A percentile compares a stretch with the other conserved stretches of the same genome.
These are phyloP conservation scores for Pseudorhiza aurosa DNA, from an alignment of 30 jellyfish, hydroid and myxozoan genomes.

Conservation along the genomic window DNA sequence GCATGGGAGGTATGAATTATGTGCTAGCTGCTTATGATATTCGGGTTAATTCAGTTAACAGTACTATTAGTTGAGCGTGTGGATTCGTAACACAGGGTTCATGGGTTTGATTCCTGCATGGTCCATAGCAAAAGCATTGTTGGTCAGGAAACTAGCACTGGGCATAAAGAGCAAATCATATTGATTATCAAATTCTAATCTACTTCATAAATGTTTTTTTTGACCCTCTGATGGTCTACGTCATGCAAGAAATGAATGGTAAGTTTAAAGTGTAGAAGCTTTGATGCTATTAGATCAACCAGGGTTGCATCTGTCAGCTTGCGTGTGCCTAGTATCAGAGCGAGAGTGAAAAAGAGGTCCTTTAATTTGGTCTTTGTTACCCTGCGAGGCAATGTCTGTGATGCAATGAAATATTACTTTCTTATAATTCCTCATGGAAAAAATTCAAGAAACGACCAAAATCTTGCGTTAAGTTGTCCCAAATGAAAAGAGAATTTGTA, in stretches of 20 bases:
- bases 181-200: too few relatives aligned
- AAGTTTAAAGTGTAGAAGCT: constrained; percentile 23
- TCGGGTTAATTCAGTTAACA: too few relatives aligned
- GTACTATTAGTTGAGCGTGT: too few relatives aligned
- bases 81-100: too few relatives aligned
- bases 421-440: neutral
- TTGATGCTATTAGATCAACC: constrained; percentile 3
- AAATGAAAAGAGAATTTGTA: constrained; percentile 7
- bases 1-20: too few relatives aligned
- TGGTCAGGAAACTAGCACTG: too few relatives aligned
- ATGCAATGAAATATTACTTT: constrained; percentile 15
- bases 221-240: constrained; percentile 4
- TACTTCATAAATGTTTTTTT: too few relatives aligned
- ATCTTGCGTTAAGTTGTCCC: neutral
- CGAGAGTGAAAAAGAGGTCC: constrained; percentile 18
- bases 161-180: too few relatives aligned
- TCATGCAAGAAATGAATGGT: constrained; percentile 11
- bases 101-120: too few relatives aligned
- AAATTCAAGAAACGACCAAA: constrained; percentile 16
- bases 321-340: constrained; percentile 22
- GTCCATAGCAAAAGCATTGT: too few relatives aligned
- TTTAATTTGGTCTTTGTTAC: constrained; percentile 10
- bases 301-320: constrained; percentile 19
- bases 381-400: constrained; percentile 23
- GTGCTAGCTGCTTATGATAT: too few relatives aligned